Evolutionary conservation across 53 echinoderm and acorn worm species (phyloP), one percentile per base, ranked within the genome.

Genomic region (Echinarachnius parma): DNA sequence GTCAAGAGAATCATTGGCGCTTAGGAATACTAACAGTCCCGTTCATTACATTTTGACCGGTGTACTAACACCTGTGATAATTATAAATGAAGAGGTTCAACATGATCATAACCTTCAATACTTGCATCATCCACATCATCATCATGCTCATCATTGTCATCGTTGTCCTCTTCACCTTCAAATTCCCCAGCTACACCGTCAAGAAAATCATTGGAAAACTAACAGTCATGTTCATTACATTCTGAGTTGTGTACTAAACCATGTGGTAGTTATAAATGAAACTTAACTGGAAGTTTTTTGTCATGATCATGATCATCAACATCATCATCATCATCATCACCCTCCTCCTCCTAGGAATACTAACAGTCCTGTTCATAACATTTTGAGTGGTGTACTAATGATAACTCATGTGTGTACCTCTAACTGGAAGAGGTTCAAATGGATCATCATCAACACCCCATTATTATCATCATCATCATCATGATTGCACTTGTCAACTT

Each of bases 151-250:
- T 96, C 46, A 20, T 82, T 13, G 60, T 83, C 11, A 36, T 96
- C 46, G 53, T 96, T 35, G 87, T 66, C 4, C 82, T 96, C 45
- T 94, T 94, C 61, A 32, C 89, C 59, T 93, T 89, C 65, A 87
- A 85, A 45, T 62, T 80, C 25, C 96, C 96, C 4, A 77, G 85
- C 20, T 96, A 87, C 55, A 77, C 86, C 1, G 96, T 84, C 31
- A 96, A 96, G 79, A 91, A 77, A 59, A 68, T 96, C 15, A 42
- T 96, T 22, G 91, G 88, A n/a, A n/a, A n/a, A n/a, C n/a, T n/a
- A n/a, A n/a, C n/a, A n/a, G n/a, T n/a, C n/a, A n/a, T n/a, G n/a
- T n/a, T n/a, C n/a, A n/a, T n/a, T n/a, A n/a, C n/a, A n/a, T n/a
- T n/a, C n/a, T n/a, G n/a, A n/a, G n/a, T n/a, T n/a, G n/a, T n/a